Evolutionary conservation across 1,140 invertebrate species (phyloP).

Genomic region (Odontomachus brunneus): DNA sequence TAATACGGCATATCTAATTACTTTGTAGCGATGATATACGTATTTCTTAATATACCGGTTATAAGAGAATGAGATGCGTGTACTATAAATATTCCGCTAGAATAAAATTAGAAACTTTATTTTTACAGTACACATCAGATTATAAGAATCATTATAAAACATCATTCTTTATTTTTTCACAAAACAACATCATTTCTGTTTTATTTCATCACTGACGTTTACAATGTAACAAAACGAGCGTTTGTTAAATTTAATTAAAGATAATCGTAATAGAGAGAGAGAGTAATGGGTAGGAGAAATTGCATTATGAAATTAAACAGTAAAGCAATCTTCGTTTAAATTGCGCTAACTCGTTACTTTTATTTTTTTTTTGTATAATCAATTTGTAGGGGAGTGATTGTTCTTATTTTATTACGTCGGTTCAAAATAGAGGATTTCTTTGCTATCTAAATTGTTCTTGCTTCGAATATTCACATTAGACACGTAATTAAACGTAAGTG

Average conservation of each 20-base stretch:
- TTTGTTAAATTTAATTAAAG: constrained; percentile 68
- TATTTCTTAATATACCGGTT: too few relatives aligned
- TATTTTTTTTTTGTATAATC: constrained; percentile 67
- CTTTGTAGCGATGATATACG: too few relatives aligned
- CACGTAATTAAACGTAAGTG: constrained; percentile 49
- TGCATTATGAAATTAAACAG: constrained; percentile 73
- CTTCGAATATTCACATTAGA: constrained; percentile 65
- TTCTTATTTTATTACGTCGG: constrained; percentile 72
- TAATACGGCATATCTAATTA: too few relatives aligned
- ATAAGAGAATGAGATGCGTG: neutral
- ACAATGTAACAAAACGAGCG: constrained; percentile 76
- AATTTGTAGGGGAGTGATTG: constrained; percentile 65
- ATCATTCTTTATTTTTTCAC: constrained; percentile 62
- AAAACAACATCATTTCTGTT: constrained; percentile 80
- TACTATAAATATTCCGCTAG: neutral
- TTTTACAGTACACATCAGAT: constrained; percentile 28
- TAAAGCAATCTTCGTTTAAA: constrained; percentile 69
- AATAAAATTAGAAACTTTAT: constrained; percentile 43
- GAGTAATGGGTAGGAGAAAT: constrained; percentile 67
- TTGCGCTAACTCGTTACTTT: constrained; percentile 73
- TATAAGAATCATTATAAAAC: constrained; percentile 41
- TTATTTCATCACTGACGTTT: constrained; percentile 77
- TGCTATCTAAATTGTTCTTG: constrained; percentile 72
- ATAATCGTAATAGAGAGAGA: constrained; percentile 63
- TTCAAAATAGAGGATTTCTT: constrained; percentile 75